A percentile compares a stretch with the other conserved stretches of the same genome.
phyloP scores from a whole-genome alignment of 2,113 vertebrate species.

The Gallinago jamesoni region DNA sequence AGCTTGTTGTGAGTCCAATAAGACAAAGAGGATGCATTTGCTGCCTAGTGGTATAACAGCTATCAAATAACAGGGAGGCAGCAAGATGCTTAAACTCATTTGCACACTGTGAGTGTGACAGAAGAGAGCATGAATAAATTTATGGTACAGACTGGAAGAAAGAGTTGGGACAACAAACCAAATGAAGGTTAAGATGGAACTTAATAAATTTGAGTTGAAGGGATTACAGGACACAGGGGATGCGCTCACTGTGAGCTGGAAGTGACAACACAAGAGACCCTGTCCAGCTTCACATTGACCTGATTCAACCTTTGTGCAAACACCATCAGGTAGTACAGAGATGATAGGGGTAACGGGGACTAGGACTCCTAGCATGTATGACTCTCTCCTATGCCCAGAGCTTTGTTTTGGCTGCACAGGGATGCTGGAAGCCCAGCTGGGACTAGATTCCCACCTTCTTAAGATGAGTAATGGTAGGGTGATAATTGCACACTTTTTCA shows the following conservation, averaged over 20 bases:
- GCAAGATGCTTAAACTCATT: neutral
- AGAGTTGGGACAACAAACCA: neutral
- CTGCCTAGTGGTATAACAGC: neutral
- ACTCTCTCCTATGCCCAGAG: no score
- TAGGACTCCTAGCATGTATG: neutral
- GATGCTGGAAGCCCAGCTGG: neutral
- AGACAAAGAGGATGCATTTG: neutral
- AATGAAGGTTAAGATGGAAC: neutral
- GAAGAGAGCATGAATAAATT: neutral
- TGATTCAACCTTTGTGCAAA: neutral
- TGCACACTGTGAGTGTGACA: neutral
- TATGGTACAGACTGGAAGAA: neutral
- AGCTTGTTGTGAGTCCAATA: neutral
- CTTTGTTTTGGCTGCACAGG: neutral
- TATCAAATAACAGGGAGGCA: neutral
- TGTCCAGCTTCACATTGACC: neutral
- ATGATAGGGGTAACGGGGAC: rapidly evolving
- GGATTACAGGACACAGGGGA: neutral
- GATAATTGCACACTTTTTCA: neutral
- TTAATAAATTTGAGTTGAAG: neutral
- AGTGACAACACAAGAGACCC: neutral
- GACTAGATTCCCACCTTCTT: neutral
- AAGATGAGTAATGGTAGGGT: neutral
- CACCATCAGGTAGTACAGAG: neutral
- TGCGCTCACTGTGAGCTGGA: neutral